Evolutionary conservation across 1,140 invertebrate genomes (phyloP).

Genomic region (Trachelipus rathkii): DNA sequence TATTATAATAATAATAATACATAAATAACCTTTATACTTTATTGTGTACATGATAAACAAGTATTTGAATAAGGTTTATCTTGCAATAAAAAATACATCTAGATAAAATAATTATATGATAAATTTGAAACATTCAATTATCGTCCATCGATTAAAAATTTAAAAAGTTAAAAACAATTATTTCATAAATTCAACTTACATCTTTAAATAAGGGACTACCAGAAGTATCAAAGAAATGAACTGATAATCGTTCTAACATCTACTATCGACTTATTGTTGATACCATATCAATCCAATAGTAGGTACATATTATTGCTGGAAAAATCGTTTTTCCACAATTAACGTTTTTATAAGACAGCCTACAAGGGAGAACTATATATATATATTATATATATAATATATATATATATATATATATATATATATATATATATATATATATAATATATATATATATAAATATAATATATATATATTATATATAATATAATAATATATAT

Average conservation of each 20-base stretch:
- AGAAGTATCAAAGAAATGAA: slow-evolving; percentile 57
- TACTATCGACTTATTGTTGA: slow-evolving; percentile 52
- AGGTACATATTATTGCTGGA: slow-evolving; percentile 54
- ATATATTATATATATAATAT: background rate
- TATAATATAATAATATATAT: no score
- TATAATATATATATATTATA: no score
- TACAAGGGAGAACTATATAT: slow-evolving; percentile 29
- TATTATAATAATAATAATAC: no score
- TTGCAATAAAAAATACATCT: no score
- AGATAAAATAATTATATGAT: no score
- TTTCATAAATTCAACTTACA: slow-evolving; percentile 42
- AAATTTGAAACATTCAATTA: no score
- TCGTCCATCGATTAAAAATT: no score
- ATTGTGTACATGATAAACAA: no score
- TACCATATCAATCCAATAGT: slow-evolving; percentile 58
- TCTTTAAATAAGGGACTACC: slow-evolving; percentile 55
- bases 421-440: background rate
- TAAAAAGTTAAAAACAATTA: no score
- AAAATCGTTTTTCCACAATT: slow-evolving; percentile 57
- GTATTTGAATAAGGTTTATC: no score
- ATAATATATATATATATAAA: background rate
- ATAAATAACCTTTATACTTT: no score
- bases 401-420: background rate
- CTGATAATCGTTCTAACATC: slow-evolving; percentile 52
- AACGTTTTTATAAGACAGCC: slow-evolving; percentile 56